These are phyloP conservation scores for Leptoteleia sp. DNA, from an alignment of 1,140 invertebrate species.

Conservation along the genomic window DNA sequence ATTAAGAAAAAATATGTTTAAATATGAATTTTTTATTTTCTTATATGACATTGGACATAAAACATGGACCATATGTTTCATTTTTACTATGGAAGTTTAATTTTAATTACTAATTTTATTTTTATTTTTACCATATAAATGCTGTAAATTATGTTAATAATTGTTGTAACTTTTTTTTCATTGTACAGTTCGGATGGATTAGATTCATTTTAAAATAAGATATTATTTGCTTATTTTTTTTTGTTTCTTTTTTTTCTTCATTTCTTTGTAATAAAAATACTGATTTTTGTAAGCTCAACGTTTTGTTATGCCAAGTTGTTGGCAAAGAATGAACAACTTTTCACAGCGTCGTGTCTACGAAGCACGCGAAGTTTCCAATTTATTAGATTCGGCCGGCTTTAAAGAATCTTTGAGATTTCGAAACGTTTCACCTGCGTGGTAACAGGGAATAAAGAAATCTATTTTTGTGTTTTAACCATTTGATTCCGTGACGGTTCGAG, in stretches of 20 bases:
- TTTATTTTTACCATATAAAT: no score
- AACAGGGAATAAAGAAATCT: slow-evolving; percentile 56
- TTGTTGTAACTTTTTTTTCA: no score
- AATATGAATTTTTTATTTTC: no score
- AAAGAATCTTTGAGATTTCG: slow-evolving; percentile 38
- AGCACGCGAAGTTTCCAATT: slow-evolving; percentile 17
- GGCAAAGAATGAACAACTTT: slow-evolving; percentile 29
- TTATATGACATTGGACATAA: no score
- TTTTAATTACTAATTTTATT: no score
- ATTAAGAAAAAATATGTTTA: no score
- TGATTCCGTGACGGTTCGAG: slow-evolving; percentile 19
- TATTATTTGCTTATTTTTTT: not conserved
- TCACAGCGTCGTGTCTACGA: slow-evolving; percentile 15
- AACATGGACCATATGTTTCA: no score
- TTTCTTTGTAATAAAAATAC: not conserved
- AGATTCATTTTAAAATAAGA: no score
- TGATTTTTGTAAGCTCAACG: not conserved
- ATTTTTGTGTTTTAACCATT: slow-evolving; percentile 48
- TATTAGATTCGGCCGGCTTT: slow-evolving; percentile 30
- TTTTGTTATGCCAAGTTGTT: slow-evolving; percentile 9
- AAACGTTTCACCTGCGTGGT: slow-evolving; percentile 53
- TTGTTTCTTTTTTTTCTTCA: not conserved
- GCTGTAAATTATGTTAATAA: no score
- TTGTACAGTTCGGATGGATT: no score
- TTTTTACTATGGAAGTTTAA: no score